A percentile compares a stretch with the other conserved stretches of the same genome.
phyloP scores from a whole-genome alignment of 1,140 invertebrate genomes.

The Zaprionus inermis region DNA sequence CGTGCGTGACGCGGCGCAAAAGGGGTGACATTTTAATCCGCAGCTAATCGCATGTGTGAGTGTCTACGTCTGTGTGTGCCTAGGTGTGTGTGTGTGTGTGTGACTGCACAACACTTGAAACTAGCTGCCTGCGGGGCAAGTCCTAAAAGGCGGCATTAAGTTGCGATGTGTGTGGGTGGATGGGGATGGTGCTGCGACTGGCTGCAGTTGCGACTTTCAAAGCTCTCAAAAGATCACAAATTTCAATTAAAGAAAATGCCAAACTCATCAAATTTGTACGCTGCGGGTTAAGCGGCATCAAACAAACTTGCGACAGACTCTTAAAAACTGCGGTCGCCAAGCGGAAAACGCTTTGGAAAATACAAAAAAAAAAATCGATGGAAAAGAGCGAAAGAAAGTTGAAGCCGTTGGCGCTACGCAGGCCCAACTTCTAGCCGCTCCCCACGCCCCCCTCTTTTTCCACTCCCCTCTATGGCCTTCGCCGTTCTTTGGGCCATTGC shows the following conservation, averaged over 20 bases:
- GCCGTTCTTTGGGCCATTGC: constrained; percentile 18
- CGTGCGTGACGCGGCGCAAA: constrained; percentile 67
- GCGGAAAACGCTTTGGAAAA: neutral
- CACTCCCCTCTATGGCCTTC: too few relatives aligned
- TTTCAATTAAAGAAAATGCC: constrained; percentile 83
- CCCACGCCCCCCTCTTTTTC: neutral
- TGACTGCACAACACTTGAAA: constrained; percentile 75
- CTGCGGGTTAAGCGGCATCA: constrained; percentile 69
- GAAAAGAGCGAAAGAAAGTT: constrained; percentile 40
- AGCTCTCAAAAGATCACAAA: constrained; percentile 83
- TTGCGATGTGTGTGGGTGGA: too few relatives aligned
- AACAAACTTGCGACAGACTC: constrained; percentile 62
- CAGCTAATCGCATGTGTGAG: constrained; percentile 82
- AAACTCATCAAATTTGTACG: constrained; percentile 83
- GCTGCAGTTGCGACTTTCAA: constrained; percentile 49
- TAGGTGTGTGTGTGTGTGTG: constrained; percentile 41
- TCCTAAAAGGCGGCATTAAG: neutral
- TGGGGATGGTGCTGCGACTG: neutral
- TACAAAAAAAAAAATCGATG: neutral
- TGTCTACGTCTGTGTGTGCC: constrained; percentile 12
- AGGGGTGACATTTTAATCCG: constrained; percentile 84
- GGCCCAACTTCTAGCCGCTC: constrained; percentile 18
- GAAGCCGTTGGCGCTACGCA: constrained; percentile 12
- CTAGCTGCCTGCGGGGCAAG: constrained; percentile 12
- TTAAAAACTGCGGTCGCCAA: constrained; percentile 69